Conservation (phyloP, 1,140 invertebrate genomes). For the Megalopta genalis region DNA sequence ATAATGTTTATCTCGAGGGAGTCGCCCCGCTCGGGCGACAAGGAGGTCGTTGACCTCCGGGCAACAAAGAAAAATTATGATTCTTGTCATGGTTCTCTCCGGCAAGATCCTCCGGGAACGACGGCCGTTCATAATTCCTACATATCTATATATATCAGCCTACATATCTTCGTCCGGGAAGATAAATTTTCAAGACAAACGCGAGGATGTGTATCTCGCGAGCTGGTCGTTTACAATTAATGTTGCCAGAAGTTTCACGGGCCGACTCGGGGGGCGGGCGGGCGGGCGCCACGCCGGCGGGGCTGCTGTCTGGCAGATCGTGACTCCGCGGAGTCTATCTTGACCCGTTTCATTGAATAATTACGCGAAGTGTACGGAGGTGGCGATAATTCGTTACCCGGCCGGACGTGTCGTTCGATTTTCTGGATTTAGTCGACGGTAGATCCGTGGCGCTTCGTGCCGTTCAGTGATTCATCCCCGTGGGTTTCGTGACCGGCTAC, state of each 20-base stretch:
- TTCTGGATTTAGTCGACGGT: conserved; percentile 27
- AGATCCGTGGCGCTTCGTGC: conserved; percentile 43
- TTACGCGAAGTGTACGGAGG: conserved; percentile 9
- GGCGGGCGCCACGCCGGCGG: too few species aligned
- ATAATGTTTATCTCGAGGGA: too few species aligned
- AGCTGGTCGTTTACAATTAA: background rate
- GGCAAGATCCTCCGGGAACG: background rate
- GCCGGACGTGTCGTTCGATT: conserved; percentile 42
- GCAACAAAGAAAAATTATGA: background rate
- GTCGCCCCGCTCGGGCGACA: too few species aligned
- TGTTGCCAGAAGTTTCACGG: conserved; percentile 15
- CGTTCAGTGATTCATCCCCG: conserved; percentile 65
- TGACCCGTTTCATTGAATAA: conserved; percentile 31
- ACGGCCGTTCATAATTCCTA: conserved; percentile 3
- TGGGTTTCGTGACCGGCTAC: conserved; percentile 66
- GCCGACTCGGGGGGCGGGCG: background rate
- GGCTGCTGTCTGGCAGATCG: background rate
- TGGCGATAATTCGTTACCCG: conserved; percentile 50
- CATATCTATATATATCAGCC: too few species aligned
- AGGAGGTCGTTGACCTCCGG: too few species aligned
- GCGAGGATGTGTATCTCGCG: background rate
- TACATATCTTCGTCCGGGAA: background rate
- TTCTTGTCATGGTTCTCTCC: background rate
- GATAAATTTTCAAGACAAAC: conserved; percentile 16
- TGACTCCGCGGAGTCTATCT: conserved; percentile 24